Base-by-base conservation (phyloP, 2,888 invertebrate species). In the Tillus elongatus region DNA sequence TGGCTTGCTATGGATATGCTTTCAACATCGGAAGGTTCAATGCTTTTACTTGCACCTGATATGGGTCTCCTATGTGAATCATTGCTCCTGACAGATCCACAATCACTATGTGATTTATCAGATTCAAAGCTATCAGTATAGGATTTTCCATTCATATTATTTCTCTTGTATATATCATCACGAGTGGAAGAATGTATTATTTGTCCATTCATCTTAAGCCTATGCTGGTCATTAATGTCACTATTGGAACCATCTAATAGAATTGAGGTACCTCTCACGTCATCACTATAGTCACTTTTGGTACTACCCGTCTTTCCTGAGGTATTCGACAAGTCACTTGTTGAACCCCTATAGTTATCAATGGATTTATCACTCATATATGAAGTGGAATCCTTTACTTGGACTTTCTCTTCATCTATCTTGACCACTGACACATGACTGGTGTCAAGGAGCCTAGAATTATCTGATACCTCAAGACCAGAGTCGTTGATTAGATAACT, bases 361-460 rank as follows among this genome's bases (percentile, higher is more conserved):
- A 27, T 30, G 8, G 51, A 50, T 37, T 56, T 58, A 38, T 55
- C 60, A 43, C 56, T 58, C 42, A 63, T 42, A 46, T 62, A 60
- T 1, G 60, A 58, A 2, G 64, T 64, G 3, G 84, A 84, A 63
- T 85, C 86, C 50, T 81, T 79, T 3, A 79, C 78, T 58, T 79
- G 79, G 15, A 84, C 81, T 43, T 68, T 68, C 53, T 83, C 82
- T 53, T 82, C 81, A 34, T 89, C 90, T 10, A 91, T 89, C 15
- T 87, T 87, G 42, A 91, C 89, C 40, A 91, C 90, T 0, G 90
- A 90, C 37, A 91, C 89, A 66, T 91, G 90, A 58, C 88, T 89
- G 46, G 85, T 88, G 63, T 90, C 89, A 62, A 77, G 52, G 14
- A 68, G 49, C 2, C 41, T 12, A 13, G 70, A 66, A 46, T 61